Base-by-base conservation (phyloP, 1,140 invertebrate species). In the Steinernema khuongi region DNA sequence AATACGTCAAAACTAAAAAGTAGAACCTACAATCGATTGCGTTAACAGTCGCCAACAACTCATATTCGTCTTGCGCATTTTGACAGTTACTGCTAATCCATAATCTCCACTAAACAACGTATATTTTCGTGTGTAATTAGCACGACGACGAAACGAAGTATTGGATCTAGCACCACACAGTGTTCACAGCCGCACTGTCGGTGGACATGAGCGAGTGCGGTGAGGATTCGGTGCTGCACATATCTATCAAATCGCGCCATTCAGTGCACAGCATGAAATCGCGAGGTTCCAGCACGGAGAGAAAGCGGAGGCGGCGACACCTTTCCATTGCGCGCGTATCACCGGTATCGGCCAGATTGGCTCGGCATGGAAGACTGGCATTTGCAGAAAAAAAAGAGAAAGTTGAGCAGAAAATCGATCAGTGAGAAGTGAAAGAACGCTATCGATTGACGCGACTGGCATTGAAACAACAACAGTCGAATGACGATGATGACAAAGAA, bases 401-500 rank as follows among this genome's bases (percentile, higher is more conserved):
- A n/a, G n/a, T n/a, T 60, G 7, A 7, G 50, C 4, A 60, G 50
- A 60, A 60, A 60, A 60, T 60, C 50, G 50, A 60, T 60, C 50
- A 60, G 19, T 4, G 19, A 22, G 11, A 26, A n/a, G 19, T 60
- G 50, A 60, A 14, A 60, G 50, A 60, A 60, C 50, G 22, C 14
- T 60, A 60, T 60, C 22, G 50, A 60, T 60, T 26, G 50, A 4
- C 11, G 50, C 19, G 22, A 60, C 50, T 60, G 50, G 50, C 50
- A 60, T n/a, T 22, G 11, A 26, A 60, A 14, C 11, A 60, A 11
- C 50, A 26, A 60, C n/a, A 7, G 36, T 11, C 7, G 50, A 22
- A 60, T n/a, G n/a, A n/a, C n/a, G n/a, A n/a, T n/a, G n/a, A 26
- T 22, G 50, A 60, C 50, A 60, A 60, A 60, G 50, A 60, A 60